Base-by-base conservation (phyloP, 2,797 vertebrate genomes). In the Gadopsis marmoratus region DNA sequence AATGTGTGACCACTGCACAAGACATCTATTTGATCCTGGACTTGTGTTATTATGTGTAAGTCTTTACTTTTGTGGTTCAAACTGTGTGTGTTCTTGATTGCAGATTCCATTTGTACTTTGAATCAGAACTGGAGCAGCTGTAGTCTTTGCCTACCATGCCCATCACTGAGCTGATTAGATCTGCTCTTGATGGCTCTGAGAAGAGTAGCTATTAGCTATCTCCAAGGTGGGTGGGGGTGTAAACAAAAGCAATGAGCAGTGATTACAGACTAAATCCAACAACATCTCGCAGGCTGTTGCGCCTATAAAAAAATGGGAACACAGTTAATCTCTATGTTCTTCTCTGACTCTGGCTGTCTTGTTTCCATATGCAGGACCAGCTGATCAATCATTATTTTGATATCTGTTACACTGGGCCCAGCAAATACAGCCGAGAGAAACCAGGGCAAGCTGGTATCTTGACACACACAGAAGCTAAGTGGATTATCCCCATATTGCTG, bases 401-500 rank as follows among this genome's bases (percentile, higher is more conserved):
- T 84, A 66, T 89, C 79, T 71, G 74, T 81, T 89, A 71, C 68
- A 63, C 35, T 48, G 41, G 64, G 63, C 50, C n/a, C 69, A 54
- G 26, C 33, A 69, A 68, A 70, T 43, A 58, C 31, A 66, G 62
- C 69, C n/a, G 62, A 84, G 16, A 53, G 68, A 74, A 85, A 83
- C 63, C 79, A 89, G 77, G 73, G 68, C 78, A 80, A 76, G 62
- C 76, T 75, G 75, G 59, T 78, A 87, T 90, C 90, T 85, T 83
- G 78, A 90, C 80, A 84, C 77, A 86, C 75, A 77, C 48, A 78
- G 63, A 62, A 68, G 82, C 61, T 91, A 91, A 94, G 84, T 87
- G 91, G 91, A 94, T 94, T 94, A 91, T 79, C 82, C 78, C 84
- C 70, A 81, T 78, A 78, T 80, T 76, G 76, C 89, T 87, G 75